Evolutionary conservation across 2,888 invertebrate genomes (phyloP), one percentile per base, ranked within the genome.

Genomic region (Frankliniella intonsa): DNA sequence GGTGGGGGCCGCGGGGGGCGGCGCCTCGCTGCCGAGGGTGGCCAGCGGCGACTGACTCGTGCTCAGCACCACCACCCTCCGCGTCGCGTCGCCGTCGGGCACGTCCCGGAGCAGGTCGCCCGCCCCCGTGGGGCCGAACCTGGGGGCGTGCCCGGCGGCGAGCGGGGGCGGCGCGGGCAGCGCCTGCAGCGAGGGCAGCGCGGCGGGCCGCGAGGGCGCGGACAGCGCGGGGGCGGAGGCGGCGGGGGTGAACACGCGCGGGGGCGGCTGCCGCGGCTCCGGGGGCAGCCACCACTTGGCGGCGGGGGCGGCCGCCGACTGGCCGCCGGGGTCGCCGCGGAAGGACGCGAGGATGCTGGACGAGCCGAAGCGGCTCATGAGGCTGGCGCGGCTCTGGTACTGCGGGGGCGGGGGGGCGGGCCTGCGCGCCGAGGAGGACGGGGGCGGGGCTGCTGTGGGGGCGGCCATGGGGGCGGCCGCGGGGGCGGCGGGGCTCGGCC

Each of bases 31-130:
- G 69, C 69, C 25, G 22, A 69, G 19, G n/a, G 69, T 69, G 22
- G 69, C 69, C 22, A 76, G 69, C 69, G 69, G 69, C 10, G 69
- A 76, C 69, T 76, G 22, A 9, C 69, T 76, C 69, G 69, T 76
- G 22, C 25, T 9, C 69, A 76, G 22, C 69, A 76, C 69, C 69
- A 76, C 22, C 69, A 76, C 69, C 22, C 69, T 9, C 22, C 69
- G 69, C 11, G 69, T 76, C 69, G 69, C 69, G 69, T 76, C 69
- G 25, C 69, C 69, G 69, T 76, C 69, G 22, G 69, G 69, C n/a
- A 76, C 69, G 69, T 76, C 69, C 69, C 69, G n/a, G 22, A 76
- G 69, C 69, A 76, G 25, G 69, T 76, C 69, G 69, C 69, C 69
- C 22, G 69, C 69, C 22, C 69, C 69, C 25, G 69, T 76, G 69